Base-by-base conservation (phyloP, 2,797 vertebrate species). In the Mormyrops attenuatus region DNA sequence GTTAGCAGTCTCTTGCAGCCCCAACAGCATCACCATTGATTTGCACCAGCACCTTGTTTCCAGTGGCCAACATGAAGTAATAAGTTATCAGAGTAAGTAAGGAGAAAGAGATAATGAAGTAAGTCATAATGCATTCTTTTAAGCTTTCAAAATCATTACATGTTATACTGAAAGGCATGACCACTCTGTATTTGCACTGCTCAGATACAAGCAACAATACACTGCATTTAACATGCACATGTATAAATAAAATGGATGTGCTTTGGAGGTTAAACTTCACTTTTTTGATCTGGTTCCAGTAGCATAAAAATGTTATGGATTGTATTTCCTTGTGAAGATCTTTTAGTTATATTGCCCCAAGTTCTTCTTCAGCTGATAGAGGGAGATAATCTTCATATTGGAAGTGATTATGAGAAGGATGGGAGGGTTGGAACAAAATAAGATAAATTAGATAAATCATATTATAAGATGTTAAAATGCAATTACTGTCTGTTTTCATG, bases 351-450 rank as follows among this genome's bases (percentile, higher is more conserved):
- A 88, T 88, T 20, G 41, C 60, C 60, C 13, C 60, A 49, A 66
- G 57, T 88, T 69, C 60, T 17, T 30, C 44, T 63, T 47, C 60
- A 26, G 69, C 57, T 66, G 87, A 87, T 87, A 87, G 17, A 49
- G 20, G 41, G 38, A 88, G 41, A 66, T 66, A 66, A 88, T 88
- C 57, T 88, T 88, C 57, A 49, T 73, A 66, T 88, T 49, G 69
- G 60, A 88, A 88, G 87, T 66, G 87, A 66, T 88, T 95, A 95
- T 93, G 91, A 1, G 87, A 89, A 92, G 91, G 92, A 91, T 77
- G 38, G 77, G 88, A 88, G 93, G 91, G 91, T 91, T 90, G 85
- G 90, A 91, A 92, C 85, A 88, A 88, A 88, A 88, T 88, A 41
- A 69, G 85, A 34, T 87, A 87, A 87, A 87, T 49, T 44, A 66